A percentile compares a stretch with the other conserved stretches of the same genome.
Conservation (phyloP, 2,113 vertebrate genomes). For the Ornithorhynchus anatinus region DNA sequence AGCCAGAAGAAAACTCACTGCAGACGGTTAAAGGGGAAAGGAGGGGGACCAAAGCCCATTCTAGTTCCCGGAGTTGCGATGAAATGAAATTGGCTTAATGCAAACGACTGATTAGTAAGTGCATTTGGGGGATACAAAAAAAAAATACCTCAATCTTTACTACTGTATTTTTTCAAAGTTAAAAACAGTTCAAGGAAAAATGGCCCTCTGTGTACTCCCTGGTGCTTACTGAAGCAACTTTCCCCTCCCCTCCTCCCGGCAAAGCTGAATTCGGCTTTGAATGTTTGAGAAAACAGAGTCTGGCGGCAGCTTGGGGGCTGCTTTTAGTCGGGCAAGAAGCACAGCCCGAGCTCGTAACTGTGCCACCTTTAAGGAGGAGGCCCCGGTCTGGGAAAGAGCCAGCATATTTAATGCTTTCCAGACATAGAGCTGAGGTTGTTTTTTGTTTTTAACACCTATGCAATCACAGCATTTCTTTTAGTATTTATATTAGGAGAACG, state of each 20-base stretch:
- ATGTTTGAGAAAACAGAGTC: no score
- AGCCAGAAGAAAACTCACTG: slow-evolving; percentile 45
- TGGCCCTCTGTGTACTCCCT: slow-evolving; percentile 25
- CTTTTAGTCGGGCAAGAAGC: no score
- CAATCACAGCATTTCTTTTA: slow-evolving; percentile 69
- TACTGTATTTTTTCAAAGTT: slow-evolving; percentile 81
- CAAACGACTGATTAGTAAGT: slow-evolving; percentile 77
- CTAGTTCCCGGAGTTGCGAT: slow-evolving; percentile 7
- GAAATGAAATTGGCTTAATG: slow-evolving; percentile 46
- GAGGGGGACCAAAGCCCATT: slow-evolving; percentile 28
- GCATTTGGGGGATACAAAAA: slow-evolving; percentile 74
- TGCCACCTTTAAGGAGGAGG: no score
- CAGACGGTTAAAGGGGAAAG: slow-evolving; percentile 1
- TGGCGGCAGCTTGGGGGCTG: no score
- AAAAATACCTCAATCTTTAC: slow-evolving; percentile 94
- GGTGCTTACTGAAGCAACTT: slow-evolving; percentile 55
- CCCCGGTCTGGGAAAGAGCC: neutral
- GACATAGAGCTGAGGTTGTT: slow-evolving; percentile 3
- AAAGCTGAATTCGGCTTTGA: no score
- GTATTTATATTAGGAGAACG: slow-evolving; percentile 78
- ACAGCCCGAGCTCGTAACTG: no score
- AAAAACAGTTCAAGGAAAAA: slow-evolving; percentile 39
- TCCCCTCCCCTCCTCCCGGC: no score
- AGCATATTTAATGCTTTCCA: slow-evolving; percentile 36
- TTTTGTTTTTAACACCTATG: slow-evolving; percentile 52